These are phyloP conservation scores for Atta texana DNA, from an alignment of 1,140 invertebrate species.

Conservation along the genomic window DNA sequence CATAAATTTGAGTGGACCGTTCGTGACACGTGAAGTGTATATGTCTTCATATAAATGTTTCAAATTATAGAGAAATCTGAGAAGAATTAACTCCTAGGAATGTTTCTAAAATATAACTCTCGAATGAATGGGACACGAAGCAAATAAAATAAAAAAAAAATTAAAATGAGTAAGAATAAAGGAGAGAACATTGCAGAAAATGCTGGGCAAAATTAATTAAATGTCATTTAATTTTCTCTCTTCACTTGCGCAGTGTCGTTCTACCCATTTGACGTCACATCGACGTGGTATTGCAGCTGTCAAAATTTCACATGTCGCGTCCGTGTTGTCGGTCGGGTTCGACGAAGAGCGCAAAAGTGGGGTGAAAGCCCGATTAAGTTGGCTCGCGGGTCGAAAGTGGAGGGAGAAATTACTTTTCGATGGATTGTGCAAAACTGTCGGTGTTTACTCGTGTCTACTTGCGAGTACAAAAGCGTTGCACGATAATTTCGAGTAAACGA, in stretches of 20 bases:
- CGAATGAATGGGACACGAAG: background rate
- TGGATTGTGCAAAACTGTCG: conserved; percentile 5
- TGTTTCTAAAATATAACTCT: background rate
- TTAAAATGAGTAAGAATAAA: too few species aligned
- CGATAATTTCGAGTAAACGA: background rate
- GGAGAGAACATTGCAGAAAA: background rate
- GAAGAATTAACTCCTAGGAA: background rate
- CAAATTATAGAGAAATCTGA: too few species aligned
- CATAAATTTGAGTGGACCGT: too few species aligned
- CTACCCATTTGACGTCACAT: background rate
- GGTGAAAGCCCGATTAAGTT: conserved; percentile 51
- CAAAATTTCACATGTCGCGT: conserved; percentile 48
- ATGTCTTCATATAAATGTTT: too few species aligned
- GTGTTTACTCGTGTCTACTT: background rate
- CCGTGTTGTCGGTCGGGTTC: conserved; percentile 2
- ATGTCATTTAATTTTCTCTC: conserved; percentile 10
- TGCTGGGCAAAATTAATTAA: background rate
- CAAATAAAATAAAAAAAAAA: background rate
- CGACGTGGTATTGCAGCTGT: conserved; percentile 19
- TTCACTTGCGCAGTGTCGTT: background rate
- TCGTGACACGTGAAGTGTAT: too few species aligned
- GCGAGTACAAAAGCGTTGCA: background rate
- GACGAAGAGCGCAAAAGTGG: conserved; percentile 13
- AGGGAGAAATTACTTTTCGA: conserved; percentile 22
- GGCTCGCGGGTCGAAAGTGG: background rate